Conservation (phyloP, 2,113 vertebrate species). For the Geococcyx californianus region DNA sequence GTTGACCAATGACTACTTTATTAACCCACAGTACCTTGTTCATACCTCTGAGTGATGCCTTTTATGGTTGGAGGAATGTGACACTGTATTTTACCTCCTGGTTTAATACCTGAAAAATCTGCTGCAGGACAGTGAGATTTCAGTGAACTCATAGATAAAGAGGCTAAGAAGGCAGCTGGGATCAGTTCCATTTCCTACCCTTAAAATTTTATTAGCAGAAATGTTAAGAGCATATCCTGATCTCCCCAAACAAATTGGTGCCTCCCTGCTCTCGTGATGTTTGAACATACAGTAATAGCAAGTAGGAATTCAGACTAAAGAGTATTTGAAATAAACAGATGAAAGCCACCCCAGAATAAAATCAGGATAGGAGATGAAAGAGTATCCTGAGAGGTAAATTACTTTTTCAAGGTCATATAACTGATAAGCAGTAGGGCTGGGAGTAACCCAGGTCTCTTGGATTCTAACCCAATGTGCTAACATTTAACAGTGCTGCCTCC, state of each 20-base stretch:
- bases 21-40: background rate
- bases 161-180: background rate
- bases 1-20: background rate
- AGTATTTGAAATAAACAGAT: background rate
- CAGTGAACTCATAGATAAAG: background rate
- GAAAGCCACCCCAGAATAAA: background rate
- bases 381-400: background rate
- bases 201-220: background rate
- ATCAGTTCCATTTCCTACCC: background rate
- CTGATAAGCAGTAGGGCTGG: background rate
- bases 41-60: background rate
- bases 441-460: background rate
- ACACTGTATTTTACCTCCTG: background rate
- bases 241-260: background rate
- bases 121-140: background rate
- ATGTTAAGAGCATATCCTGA: background rate
- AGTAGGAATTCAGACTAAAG: background rate
- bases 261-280: background rate
- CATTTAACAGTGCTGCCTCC: background rate
- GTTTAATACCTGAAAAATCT: background rate
- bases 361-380: background rate
- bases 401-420: background rate
- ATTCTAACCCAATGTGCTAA: background rate
- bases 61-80: background rate
- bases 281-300: background rate